Evolutionary conservation across 2,113 vertebrate species (phyloP).

Genomic region (Polyodon spathula): DNA sequence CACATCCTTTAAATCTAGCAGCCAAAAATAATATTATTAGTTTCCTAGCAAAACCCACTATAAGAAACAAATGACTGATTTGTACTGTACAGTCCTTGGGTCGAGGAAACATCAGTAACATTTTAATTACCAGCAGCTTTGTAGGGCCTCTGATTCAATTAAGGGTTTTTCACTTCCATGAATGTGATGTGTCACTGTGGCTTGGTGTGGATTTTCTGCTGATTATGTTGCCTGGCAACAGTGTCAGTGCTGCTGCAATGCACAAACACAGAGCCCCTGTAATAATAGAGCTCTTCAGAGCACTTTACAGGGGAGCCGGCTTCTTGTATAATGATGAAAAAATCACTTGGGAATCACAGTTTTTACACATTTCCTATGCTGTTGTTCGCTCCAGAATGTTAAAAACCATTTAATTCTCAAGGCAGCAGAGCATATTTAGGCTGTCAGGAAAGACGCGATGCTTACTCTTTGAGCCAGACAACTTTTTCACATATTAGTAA

Average conservation of each 20-base stretch:
- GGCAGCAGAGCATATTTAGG: neutral
- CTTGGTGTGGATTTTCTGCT: constrained; percentile 10
- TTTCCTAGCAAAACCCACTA: neutral
- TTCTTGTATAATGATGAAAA: constrained; percentile 8
- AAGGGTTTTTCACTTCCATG: neutral
- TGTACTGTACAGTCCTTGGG: neutral
- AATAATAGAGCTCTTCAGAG: constrained; percentile 20
- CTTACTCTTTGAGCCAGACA: neutral
- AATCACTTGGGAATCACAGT: neutral
- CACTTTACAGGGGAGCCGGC: constrained; percentile 3
- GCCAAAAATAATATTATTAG: neutral
- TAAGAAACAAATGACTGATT: neutral
- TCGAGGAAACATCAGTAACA: neutral
- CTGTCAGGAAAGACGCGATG: neutral
- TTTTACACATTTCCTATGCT: neutral
- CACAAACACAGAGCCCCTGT: constrained; percentile 24
- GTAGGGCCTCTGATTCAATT: neutral
- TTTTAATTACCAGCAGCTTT: constrained; percentile 6
- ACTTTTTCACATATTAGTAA: no score
- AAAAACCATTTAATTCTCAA: neutral
- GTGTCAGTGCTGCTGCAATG: constrained; percentile 14
- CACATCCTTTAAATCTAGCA: no score
- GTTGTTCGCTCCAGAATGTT: neutral
- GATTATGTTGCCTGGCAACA: constrained; percentile 29
- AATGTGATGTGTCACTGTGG: neutral